Evolutionary conservation across 2,888 invertebrate genomes (phyloP).

Genomic region (Lycocerus yunnanus): DNA sequence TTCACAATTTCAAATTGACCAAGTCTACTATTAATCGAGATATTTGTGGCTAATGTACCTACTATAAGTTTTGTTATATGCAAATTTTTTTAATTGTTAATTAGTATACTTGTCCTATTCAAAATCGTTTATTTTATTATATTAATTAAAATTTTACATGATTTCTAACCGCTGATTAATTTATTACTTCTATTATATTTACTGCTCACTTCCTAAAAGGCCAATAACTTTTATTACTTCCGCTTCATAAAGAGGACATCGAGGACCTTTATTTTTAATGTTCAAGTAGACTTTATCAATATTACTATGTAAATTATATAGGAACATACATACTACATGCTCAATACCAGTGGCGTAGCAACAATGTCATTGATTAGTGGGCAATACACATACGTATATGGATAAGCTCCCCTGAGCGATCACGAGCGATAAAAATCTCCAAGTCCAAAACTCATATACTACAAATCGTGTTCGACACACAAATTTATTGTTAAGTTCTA

Average conservation of each 20-base stretch:
- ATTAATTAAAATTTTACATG: not conserved
- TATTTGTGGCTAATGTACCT: constrained; percentile 1
- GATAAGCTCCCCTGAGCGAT: not conserved
- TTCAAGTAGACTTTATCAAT: too few species aligned
- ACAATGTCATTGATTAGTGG: not conserved
- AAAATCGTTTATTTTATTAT: not conserved
- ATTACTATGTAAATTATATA: not conserved
- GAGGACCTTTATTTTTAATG: too few species aligned
- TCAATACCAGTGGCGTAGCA: not conserved
- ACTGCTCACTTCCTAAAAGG: not conserved
- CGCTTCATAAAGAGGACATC: not conserved
- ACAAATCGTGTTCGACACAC: not conserved
- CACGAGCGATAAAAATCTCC: not conserved
- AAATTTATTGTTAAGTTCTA: not conserved
- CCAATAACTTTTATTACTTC: not conserved
- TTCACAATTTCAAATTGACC: constrained; percentile 22
- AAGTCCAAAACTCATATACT: not conserved
- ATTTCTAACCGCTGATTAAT: not conserved
- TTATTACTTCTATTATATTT: too few species aligned
- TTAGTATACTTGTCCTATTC: not conserved
- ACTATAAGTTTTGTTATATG: not conserved
- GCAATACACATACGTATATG: not conserved
- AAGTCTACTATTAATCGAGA: not conserved
- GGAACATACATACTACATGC: too few species aligned
- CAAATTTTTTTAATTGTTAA: not conserved